Percentiles rank a stretch among this genome's conserved stretches.
Evolutionary conservation across 2,797 vertebrate genomes (phyloP).

Genomic region (Streptopelia turtur): DNA sequence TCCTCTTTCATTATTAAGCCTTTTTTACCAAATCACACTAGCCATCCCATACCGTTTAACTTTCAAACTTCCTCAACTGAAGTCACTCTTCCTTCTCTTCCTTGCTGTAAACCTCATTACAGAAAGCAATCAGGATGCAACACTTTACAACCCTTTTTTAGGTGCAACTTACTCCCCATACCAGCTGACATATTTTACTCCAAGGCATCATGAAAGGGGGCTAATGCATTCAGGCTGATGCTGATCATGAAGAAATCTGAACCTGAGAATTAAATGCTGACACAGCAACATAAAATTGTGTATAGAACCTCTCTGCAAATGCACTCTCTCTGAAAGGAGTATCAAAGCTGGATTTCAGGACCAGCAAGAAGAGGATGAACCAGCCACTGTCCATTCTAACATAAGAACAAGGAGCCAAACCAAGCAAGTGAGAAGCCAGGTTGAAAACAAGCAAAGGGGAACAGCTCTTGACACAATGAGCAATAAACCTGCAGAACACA

Average conservation of each 20-base stretch:
- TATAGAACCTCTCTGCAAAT: not conserved
- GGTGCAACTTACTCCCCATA: not conserved
- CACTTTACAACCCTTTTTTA: not conserved
- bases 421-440: not conserved
- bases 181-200: not conserved
- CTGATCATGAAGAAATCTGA: not conserved
- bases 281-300: not conserved
- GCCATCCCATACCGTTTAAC: not conserved
- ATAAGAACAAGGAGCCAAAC: not conserved
- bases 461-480: fast-evolving
- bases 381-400: not conserved
- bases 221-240: not conserved
- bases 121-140: not conserved
- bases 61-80: not conserved
- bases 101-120: not conserved
- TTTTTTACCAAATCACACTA: not conserved
- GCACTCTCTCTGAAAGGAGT: not conserved
- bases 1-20: not conserved
- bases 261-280: not conserved
- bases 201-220: not conserved
- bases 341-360: not conserved
- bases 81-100: not conserved
- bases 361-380: not conserved
- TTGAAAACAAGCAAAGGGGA: not conserved
- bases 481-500: constrained; percentile 21